These are phyloP conservation scores for Balaeniceps rex DNA, from an alignment of 2,113 vertebrate genomes.

Conservation along the genomic window DNA sequence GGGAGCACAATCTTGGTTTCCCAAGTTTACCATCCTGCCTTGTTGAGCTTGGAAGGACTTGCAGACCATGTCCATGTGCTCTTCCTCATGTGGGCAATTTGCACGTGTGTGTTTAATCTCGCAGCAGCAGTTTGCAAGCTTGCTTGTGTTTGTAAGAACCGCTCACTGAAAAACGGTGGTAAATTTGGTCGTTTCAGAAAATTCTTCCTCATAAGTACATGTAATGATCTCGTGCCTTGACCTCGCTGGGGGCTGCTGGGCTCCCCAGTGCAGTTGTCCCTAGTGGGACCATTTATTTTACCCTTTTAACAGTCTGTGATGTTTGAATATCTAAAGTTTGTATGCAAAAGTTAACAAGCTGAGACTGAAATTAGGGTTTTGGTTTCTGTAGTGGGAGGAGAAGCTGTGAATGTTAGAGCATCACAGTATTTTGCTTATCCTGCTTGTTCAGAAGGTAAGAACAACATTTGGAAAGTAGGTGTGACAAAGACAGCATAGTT, in stretches of 20 bases:
- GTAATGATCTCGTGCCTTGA: background rate
- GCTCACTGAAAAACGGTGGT: background rate
- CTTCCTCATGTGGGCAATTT: background rate
- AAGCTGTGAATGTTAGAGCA: background rate
- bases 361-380: background rate
- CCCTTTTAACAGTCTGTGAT: background rate
- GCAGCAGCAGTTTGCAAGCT: background rate
- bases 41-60: background rate
- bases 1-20: background rate
- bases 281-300: background rate
- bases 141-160: background rate
- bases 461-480: background rate
- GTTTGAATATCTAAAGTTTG: background rate
- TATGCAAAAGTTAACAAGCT: background rate
- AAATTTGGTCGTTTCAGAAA: background rate
- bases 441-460: background rate
- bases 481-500: background rate
- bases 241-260: background rate
- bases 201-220: background rate
- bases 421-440: background rate
- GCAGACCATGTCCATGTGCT: background rate
- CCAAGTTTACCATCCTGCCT: background rate
- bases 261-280: background rate
- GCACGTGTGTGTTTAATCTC: background rate
- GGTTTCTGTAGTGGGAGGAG: background rate